Base-by-base conservation (phyloP, 1,140 invertebrate genomes). In the Manduca sexta region DNA sequence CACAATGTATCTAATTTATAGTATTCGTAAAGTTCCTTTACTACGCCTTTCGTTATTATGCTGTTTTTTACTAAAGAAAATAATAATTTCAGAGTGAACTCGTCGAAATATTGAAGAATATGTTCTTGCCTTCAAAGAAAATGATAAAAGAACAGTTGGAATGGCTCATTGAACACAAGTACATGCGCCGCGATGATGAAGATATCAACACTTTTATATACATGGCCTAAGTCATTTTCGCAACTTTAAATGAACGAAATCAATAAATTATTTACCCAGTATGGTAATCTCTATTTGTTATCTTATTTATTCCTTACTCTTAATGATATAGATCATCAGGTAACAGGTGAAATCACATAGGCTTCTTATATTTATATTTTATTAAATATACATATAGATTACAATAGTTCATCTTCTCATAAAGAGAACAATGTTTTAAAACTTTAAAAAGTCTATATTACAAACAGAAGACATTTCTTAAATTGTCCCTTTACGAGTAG, bases 71-170 rank as follows among this genome's bases (percentile, higher is more conserved):
- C n/a, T n/a, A n/a, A n/a, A n/a, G n/a, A n/a, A n/a, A n/a, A n/a
- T n/a, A n/a, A n/a, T n/a, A n/a, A n/a, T n/a, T 82, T 37, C 77
- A 90, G 88, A 95, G 95, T 31, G 98, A 99, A 89, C 88, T 99
- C 31, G 94, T 99, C 5, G 97, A 99, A 87, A 98, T 99, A 82
- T 88, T 99, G 42, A 99, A 98, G 86, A 98, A 99, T 80, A 98
- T 99, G 97, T 99, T 99, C 88, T 86, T 99, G 62, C 98, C 98
- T 21, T 97, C 96, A 52, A 98, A 98, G 87, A 99, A 99, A 87
- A 95, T 99, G 92, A 99, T 99, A 59, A 99, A 99, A 87, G 97
- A 99, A 88, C 98, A 99, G 88, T 92, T 99, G 26, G 98, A 99
- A 84, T 99, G 97, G 97, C 90, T 99, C 7, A 99, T 99, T 61